Percentiles rank a stretch among this genome's conserved stretches.
phyloP scores from a whole-genome alignment of 2,797 vertebrate species.

The Darevskia mixta region DNA sequence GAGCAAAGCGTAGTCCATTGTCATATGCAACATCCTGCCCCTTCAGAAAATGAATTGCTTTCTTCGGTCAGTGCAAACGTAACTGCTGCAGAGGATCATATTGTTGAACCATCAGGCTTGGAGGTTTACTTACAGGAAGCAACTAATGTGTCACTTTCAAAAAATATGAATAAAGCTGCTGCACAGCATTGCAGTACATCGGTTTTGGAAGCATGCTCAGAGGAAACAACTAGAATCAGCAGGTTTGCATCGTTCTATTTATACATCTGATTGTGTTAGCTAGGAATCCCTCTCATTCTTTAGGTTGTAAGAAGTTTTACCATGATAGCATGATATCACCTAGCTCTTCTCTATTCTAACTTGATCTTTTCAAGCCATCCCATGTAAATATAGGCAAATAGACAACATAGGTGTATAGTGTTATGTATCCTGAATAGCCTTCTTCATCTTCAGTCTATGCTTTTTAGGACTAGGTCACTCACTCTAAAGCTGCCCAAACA shows the following conservation, averaged over 20 bases:
- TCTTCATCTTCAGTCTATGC: not conserved
- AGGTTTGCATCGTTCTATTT: conserved; percentile 69
- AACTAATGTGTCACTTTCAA: conserved; percentile 40
- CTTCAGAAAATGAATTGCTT: conserved; percentile 33
- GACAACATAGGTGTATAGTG: not conserved
- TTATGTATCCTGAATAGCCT: not conserved
- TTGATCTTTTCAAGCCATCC: not conserved
- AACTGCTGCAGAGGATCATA: conserved; percentile 51
- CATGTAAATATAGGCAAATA: not conserved
- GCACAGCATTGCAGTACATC: conserved; percentile 48
- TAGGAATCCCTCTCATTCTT: not conserved
- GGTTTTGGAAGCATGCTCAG: conserved; percentile 38
- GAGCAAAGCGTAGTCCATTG: conserved; percentile 47
- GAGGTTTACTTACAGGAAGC: conserved; percentile 54
- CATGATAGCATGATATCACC: not conserved
- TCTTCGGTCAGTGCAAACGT: conserved; percentile 55
- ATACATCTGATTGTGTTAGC: not conserved
- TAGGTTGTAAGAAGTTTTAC: not conserved
- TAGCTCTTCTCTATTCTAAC: not conserved
- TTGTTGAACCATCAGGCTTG: conserved; percentile 19
- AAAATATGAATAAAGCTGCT: conserved; percentile 53
- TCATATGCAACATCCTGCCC: conserved; percentile 56
- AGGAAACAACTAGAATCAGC: conserved; percentile 46
- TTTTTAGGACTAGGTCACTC: not conserved
- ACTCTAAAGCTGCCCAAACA: not conserved